These are phyloP conservation scores for Lasioglossum morio DNA, from an alignment of 2,888 invertebrate species.

Conservation along the genomic window DNA sequence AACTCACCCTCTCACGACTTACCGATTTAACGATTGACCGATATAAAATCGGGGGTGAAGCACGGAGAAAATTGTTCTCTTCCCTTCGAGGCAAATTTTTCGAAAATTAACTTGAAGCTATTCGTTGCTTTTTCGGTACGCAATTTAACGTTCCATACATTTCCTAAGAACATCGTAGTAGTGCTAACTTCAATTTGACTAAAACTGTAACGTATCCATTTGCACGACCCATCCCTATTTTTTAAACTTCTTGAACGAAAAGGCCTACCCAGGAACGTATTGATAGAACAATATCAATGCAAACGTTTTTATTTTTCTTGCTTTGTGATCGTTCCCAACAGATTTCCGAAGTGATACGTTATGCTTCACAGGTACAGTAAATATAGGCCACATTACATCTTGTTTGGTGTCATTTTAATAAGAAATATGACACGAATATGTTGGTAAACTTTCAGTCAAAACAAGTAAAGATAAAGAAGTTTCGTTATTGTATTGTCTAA, in stretches of 20 bases:
- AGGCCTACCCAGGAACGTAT: no score
- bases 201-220: not conserved
- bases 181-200: not conserved
- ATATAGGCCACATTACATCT: not conserved
- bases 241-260: no score
- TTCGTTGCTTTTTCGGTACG: not conserved
- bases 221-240: not conserved
- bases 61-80: not conserved
- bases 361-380: no score
- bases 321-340: no score
- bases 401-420: not conserved
- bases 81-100: not conserved
- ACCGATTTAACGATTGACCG: constrained; percentile 51
- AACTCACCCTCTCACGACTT: constrained; percentile 44
- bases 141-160: not conserved
- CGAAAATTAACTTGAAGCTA: not conserved
- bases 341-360: no score
- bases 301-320: no score
- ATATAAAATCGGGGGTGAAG: constrained; percentile 38
- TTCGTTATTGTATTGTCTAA: no score
- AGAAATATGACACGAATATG: no score
- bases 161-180: not conserved
- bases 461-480: no score
- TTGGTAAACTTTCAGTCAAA: no score
- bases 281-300: no score